Percentiles rank a stretch among this genome's conserved stretches.
These are phyloP conservation scores for Thymallus thymallus DNA, from an alignment of 2,113 vertebrate species.

Conservation along the genomic window DNA sequence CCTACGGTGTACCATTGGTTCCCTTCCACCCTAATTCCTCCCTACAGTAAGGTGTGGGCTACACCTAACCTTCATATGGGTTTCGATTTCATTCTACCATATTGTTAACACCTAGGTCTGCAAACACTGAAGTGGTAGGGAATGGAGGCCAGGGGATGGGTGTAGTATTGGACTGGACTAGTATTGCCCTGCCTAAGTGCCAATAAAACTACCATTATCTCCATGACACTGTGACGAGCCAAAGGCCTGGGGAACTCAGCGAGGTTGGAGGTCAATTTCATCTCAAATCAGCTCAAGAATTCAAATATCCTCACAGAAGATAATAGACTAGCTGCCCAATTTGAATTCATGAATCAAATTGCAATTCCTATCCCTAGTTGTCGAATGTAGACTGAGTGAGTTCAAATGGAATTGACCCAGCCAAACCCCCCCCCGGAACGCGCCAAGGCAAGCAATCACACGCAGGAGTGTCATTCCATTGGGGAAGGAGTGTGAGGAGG, in stretches of 20 bases:
- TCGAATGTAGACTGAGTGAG: background rate
- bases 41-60: too few species aligned
- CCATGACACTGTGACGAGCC: constrained; percentile 36
- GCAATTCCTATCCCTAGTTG: constrained; percentile 19
- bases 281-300: constrained; percentile 35
- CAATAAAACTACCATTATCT: constrained; percentile 43
- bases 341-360: constrained; percentile 32
- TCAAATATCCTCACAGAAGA: background rate
- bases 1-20: too few species aligned
- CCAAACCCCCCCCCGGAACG: background rate
- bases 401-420: constrained; percentile 9
- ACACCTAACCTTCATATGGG: too few species aligned
- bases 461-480: background rate
- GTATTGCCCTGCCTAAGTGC: constrained; percentile 5
- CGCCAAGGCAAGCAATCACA: background rate
- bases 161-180: constrained; percentile 18
- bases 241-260: constrained; percentile 18
- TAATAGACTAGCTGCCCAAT: background rate
- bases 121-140: background rate
- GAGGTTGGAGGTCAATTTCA: constrained; percentile 30
- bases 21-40: too few species aligned
- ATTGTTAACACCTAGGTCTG: background rate
- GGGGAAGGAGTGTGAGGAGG: background rate
- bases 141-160: background rate
- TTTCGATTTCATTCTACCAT: too few species aligned